phyloP scores from a whole-genome alignment of 2,888 invertebrate genomes.

The Drosophila greeni region DNA sequence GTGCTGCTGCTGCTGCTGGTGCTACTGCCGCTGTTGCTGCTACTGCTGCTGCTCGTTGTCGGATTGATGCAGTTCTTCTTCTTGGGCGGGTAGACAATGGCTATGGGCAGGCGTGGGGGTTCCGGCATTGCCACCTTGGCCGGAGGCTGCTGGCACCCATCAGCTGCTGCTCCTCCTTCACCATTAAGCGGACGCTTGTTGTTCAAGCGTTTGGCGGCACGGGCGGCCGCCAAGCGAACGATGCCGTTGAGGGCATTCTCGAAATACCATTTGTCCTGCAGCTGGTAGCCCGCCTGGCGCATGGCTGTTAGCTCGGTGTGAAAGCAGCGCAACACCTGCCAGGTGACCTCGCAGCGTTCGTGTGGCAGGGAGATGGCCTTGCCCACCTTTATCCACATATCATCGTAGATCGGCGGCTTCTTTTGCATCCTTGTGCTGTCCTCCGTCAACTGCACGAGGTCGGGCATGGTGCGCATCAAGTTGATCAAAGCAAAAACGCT shows the following conservation, averaged over 20 bases:
- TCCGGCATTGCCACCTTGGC: neutral
- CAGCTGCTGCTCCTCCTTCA: neutral
- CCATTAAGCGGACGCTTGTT: neutral
- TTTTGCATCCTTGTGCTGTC: neutral
- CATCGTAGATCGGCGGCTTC: slow-evolving; percentile 42
- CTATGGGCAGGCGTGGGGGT: slow-evolving; percentile 33
- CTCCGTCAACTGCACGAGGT: slow-evolving; percentile 49
- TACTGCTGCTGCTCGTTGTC: neutral
- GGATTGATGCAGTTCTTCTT: neutral
- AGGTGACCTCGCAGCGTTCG: slow-evolving; percentile 73
- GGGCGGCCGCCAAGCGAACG: slow-evolving; percentile 26
- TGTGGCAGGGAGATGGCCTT: slow-evolving; percentile 18
- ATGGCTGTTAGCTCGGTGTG: slow-evolving; percentile 67
- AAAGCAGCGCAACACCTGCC: slow-evolving; percentile 71
- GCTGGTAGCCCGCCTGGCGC: slow-evolving; percentile 64
- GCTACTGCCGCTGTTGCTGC: neutral
- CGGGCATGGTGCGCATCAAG: slow-evolving; percentile 47
- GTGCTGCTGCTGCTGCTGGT: neutral
- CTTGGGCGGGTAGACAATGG: slow-evolving; percentile 50
- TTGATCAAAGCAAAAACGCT: slow-evolving; percentile 58
- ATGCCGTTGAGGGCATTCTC: slow-evolving; percentile 65
- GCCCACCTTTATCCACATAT: slow-evolving; percentile 53
- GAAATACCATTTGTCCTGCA: slow-evolving; percentile 76
- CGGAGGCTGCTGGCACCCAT: neutral
- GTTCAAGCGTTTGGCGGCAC: neutral